Conservation (phyloP, 2,888 invertebrate genomes). For the Erannis defoliaria region DNA sequence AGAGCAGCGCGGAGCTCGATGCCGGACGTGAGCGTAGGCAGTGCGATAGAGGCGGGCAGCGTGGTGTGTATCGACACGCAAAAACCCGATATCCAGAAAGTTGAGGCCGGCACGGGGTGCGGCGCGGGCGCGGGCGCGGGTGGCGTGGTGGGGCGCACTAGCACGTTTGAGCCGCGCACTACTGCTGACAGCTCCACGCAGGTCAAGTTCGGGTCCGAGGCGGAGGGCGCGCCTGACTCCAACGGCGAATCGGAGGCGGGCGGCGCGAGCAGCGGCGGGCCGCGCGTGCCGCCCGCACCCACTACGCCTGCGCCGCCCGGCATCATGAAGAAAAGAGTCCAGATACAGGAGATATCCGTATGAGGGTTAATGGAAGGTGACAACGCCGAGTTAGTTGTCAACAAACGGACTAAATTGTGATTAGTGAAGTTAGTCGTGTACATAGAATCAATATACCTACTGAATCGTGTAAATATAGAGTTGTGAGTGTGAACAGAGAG, state of each 20-base stretch:
- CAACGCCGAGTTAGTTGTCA: slow-evolving; percentile 76
- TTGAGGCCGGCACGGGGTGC: slow-evolving; percentile 60
- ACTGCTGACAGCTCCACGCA: slow-evolving; percentile 83
- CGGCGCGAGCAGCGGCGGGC: slow-evolving; percentile 73
- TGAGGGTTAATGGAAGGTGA: slow-evolving; percentile 84
- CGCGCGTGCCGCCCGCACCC: slow-evolving; percentile 56
- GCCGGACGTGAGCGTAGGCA: slow-evolving; percentile 87
- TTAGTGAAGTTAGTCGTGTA: slow-evolving; percentile 47
- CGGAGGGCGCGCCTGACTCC: slow-evolving; percentile 77
- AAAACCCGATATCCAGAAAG: slow-evolving; percentile 82
- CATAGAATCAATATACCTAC: slow-evolving; percentile 42
- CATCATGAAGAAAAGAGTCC: slow-evolving; percentile 95
- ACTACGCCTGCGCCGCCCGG: slow-evolving; percentile 89
- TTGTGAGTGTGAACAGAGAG: slow-evolving; percentile 51
- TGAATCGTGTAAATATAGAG: slow-evolving; percentile 47
- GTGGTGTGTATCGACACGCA: slow-evolving; percentile 84
- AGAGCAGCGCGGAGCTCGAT: slow-evolving; percentile 86
- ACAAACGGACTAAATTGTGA: slow-evolving; percentile 81
- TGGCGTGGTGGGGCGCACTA: slow-evolving; percentile 76
- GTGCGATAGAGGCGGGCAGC: slow-evolving; percentile 87
- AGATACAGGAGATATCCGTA: slow-evolving; percentile 97
- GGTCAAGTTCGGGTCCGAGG: slow-evolving; percentile 81
- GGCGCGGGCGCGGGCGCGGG: slow-evolving; percentile 58
- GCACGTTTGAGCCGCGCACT: slow-evolving; percentile 82
- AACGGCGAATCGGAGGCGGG: slow-evolving; percentile 77